Base-by-base conservation (phyloP, 2,113 vertebrate genomes). In the Pao palembangensis region DNA sequence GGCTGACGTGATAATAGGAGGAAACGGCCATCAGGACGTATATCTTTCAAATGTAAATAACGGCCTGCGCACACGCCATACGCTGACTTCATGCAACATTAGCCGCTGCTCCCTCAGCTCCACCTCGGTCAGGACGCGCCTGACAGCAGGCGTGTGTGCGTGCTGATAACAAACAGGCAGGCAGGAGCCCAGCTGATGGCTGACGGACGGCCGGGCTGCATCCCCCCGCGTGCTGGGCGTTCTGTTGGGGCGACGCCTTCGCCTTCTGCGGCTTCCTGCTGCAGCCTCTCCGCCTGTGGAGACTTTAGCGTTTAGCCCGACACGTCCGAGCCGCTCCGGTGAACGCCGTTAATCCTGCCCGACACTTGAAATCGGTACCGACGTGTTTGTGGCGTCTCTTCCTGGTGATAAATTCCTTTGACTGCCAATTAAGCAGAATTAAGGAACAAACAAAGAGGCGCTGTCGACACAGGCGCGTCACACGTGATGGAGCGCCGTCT, bases 31-130 rank as follows among this genome's bases (percentile, higher is more conserved):
- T 55, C 59, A 13, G 21, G n/a, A 63, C 61, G 11, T 57, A 61
- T 53, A 69, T 72, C 55, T 54, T 28, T 93, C 91, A 91, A 90
- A 92, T 90, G 92, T 93, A 93, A 94, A 92, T 92, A 92, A 91
- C 28, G 5, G 8, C 28, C 28, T 31, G 28, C 28, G 8, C 8
- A 5, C 6, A 5, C 83, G 89, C 84, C 90, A 86, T 89, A 91
- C 89, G 92, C 92, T 92, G 87, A 91, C 89, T 92, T 91, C 92
- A 92, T 78, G 92, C 91, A 89, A 93, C 91, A 92, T 93, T 92
- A 93, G 88, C 89, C 89, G 91, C 91, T 89, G 91, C 91, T 92
- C 88, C 90, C 91, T 63, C 92, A 88, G 60, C 60, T 85, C 76
- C 83, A 91, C 89, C 88, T 90, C 87, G 90, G 88, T 89, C 53